phyloP scores from a whole-genome alignment of 2,113 vertebrate species.

The Pagrus major region DNA sequence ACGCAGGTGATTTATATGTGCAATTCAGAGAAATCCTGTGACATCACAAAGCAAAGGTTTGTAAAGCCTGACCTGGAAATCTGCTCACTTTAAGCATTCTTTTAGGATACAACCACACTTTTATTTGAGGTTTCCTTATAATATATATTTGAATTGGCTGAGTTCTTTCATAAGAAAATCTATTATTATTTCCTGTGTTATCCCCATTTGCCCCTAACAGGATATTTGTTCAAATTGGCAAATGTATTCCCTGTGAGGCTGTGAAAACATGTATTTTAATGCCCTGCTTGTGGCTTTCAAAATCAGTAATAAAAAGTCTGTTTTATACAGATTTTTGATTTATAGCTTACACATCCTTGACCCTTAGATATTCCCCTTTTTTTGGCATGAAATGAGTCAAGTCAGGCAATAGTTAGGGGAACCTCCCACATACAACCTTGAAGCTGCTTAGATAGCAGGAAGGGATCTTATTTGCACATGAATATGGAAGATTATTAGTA shows the following conservation, averaged over 20 bases:
- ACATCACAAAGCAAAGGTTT: constrained; percentile 31
- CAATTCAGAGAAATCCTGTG: constrained; percentile 19
- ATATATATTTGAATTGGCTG: not conserved
- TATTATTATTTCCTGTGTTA: not conserved
- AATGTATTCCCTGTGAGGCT: constrained; percentile 16
- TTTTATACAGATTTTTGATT: constrained; percentile 43
- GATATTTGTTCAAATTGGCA: constrained; percentile 26
- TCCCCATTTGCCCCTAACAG: not conserved
- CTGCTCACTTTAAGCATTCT: not conserved
- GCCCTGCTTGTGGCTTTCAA: constrained; percentile 16
- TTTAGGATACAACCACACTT: not conserved
- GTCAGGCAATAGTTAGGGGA: constrained; percentile 72
- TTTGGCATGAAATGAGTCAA: constrained; percentile 72
- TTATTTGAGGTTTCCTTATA: not conserved
- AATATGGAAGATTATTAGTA: constrained; percentile 86
- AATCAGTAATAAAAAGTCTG: constrained; percentile 35
- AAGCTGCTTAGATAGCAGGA: constrained; percentile 78
- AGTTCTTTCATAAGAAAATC: not conserved
- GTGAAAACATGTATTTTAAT: constrained; percentile 26
- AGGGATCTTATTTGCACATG: constrained; percentile 82
- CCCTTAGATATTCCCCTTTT: constrained; percentile 59
- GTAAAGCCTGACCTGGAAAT: not conserved
- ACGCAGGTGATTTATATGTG: constrained; percentile 47
- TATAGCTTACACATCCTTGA: constrained; percentile 63
- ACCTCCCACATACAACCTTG: constrained; percentile 83